Evolutionary conservation across 1,140 invertebrate genomes (phyloP), one percentile per base, ranked within the genome.

Genomic region (Oreohelix idahoensis): DNA sequence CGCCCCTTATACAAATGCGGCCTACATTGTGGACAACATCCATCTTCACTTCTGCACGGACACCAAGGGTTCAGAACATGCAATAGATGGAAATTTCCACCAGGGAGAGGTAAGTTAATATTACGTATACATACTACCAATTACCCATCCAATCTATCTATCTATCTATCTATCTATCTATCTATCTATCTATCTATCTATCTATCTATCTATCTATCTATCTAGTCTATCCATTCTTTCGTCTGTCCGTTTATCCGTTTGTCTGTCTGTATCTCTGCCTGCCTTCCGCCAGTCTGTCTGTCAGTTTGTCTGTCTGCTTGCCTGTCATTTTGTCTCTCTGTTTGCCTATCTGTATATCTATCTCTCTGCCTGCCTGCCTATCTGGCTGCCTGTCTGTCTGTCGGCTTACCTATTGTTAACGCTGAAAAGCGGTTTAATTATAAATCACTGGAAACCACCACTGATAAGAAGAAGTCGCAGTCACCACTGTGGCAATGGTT

Each of bases 131-230:
- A 17, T 49, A 17, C 45, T 11, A 8, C 10, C 17, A 49, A 17
- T 17, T 49, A 49, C 10, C 45, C 17, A 49, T 49, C 8, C 45
- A 58, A 42, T 73, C 70, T 73, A 13, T 73, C 32, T 73, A 17
- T 73, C 17, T 73, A 13, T 73, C 70, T 73, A 29, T 73, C 70
- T 73, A 13, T 32, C 17, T 73, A 13, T 73, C 70, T 73, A 13
- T 73, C 70, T 73, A 13, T 73, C 53, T 58, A 23, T n/a, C 53
- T 58, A 4, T 58, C 53, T 58, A 4, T n/a, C 26, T 5, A n/a
- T 58, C 23, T 5, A n/a, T 58, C 53, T 58, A 23, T 23, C 53
- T 58, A 23, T 58, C 13, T 58, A 58, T 58, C n/a, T n/a, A 13
- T 8, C 53, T 23, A 13, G 53, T 15, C 8, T 23, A n/a, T 58